Evolutionary conservation across 2,113 vertebrate genomes (phyloP).

Genomic region (Nymphicus hollandicus): DNA sequence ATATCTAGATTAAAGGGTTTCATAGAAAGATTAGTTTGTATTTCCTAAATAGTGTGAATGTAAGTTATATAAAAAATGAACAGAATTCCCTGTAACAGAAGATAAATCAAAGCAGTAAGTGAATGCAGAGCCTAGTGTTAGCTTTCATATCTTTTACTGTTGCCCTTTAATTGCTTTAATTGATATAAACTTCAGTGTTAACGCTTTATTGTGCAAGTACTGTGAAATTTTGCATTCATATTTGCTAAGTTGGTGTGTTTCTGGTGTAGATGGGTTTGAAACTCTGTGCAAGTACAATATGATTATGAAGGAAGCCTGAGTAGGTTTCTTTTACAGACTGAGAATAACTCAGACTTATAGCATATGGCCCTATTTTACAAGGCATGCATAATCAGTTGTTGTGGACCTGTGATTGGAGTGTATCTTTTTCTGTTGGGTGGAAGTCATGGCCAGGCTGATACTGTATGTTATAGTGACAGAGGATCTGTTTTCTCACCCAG

Average conservation of each 20-base stretch:
- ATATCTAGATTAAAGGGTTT: neutral
- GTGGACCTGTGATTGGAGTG: neutral
- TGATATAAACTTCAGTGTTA: neutral
- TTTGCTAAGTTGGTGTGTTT: neutral
- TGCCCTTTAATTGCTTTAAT: neutral
- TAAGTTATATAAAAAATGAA: neutral
- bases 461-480: neutral
- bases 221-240: neutral
- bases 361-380: neutral
- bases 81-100: neutral
- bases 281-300: neutral
- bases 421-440: neutral
- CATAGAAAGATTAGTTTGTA: neutral
- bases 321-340: neutral
- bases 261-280: neutral
- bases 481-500: neutral
- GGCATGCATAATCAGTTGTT: rapidly evolving
- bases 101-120: neutral
- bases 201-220: neutral
- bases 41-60: neutral
- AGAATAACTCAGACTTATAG: neutral
- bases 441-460: neutral
- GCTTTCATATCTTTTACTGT: neutral
- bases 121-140: neutral
- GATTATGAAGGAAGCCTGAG: neutral